Evolutionary conservation across 2,888 invertebrate genomes (phyloP).

Genomic region (Nomada ferruginata): DNA sequence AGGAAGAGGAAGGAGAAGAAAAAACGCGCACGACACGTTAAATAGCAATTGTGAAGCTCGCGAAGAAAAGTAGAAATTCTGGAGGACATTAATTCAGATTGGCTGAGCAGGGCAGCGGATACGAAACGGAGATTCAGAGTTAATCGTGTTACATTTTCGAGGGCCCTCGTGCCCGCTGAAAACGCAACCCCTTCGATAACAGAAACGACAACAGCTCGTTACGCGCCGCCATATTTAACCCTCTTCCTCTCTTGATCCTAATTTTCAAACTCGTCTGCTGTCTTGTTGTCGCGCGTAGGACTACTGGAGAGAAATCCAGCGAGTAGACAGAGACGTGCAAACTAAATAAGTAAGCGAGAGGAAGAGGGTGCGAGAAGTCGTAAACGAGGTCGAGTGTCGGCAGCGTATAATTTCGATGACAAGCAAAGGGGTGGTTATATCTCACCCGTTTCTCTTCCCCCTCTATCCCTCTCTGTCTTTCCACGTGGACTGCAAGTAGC

Average conservation of each 20-base stretch:
- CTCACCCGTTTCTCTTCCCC: conserved; percentile 56
- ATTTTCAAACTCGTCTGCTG: conserved; percentile 57
- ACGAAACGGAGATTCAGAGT: conserved; percentile 38
- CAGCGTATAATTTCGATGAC: conserved; percentile 79
- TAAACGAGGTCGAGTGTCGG: conserved; percentile 75
- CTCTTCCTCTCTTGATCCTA: conserved; percentile 45
- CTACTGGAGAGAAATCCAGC: conserved; percentile 49
- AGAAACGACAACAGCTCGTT: conserved; percentile 67
- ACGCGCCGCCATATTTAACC: conserved; percentile 57
- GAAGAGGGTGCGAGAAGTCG: conserved; percentile 53
- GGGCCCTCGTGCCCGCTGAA: conserved; percentile 34
- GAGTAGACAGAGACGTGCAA: conserved; percentile 41
- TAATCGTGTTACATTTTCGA: conserved; percentile 52
- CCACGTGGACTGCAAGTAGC: conserved; percentile 66
- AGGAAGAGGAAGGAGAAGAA: too few species aligned
- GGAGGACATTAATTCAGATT: conserved; percentile 35
- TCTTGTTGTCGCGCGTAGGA: conserved; percentile 49
- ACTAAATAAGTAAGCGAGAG: conserved; percentile 21
- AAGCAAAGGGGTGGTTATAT: conserved; percentile 76
- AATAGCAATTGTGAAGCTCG: background rate
- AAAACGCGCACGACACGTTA: background rate
- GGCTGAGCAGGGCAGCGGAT: conserved; percentile 32
- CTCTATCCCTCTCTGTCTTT: conserved; percentile 31
- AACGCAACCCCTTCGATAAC: conserved; percentile 60
- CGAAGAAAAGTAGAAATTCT: conserved; percentile 30